These are phyloP conservation scores for Drosophila sproati DNA, from an alignment of 1,140 invertebrate genomes.

Conservation along the genomic window DNA sequence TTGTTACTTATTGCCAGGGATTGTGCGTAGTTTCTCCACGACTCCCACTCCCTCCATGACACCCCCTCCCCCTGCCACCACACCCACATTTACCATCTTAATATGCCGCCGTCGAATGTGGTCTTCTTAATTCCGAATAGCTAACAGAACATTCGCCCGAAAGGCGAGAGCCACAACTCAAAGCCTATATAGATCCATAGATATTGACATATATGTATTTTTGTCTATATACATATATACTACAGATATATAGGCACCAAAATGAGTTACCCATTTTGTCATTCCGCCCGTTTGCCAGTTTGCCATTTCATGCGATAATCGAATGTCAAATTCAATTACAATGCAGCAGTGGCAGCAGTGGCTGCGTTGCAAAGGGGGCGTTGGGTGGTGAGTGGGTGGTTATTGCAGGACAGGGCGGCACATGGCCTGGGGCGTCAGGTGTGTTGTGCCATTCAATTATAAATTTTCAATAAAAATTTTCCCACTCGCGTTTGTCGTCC, in stretches of 20 bases:
- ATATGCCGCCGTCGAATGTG: neutral
- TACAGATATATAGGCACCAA: slow-evolving; percentile 25
- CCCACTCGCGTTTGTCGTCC: slow-evolving; percentile 35
- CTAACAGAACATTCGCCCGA: slow-evolving; percentile 46
- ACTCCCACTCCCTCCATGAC: neutral
- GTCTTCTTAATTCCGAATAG: slow-evolving; percentile 43
- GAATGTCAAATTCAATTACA: slow-evolving; percentile 79
- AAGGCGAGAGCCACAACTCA: neutral
- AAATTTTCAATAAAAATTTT: slow-evolving; percentile 78
- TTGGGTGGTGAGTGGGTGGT: neutral
- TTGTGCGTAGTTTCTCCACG: slow-evolving; percentile 9
- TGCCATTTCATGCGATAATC: slow-evolving; percentile 40
- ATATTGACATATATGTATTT: slow-evolving; percentile 2
- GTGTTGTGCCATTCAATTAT: slow-evolving; percentile 80
- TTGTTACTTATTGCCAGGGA: slow-evolving; percentile 71
- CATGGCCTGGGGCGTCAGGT: slow-evolving; percentile 61
- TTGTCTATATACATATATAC: neutral
- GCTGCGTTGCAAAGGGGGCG: slow-evolving; percentile 22
- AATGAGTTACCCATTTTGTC: slow-evolving; percentile 4
- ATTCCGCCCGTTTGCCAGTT: slow-evolving; percentile 35
- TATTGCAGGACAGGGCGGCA: neutral
- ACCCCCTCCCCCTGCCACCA: slow-evolving; percentile 1
- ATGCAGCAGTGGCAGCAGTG: slow-evolving; percentile 11
- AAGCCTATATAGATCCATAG: slow-evolving; percentile 8
- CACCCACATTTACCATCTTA: neutral